phyloP scores from a whole-genome alignment of 2,113 vertebrate genomes.

The Dipodomys stephensi region DNA sequence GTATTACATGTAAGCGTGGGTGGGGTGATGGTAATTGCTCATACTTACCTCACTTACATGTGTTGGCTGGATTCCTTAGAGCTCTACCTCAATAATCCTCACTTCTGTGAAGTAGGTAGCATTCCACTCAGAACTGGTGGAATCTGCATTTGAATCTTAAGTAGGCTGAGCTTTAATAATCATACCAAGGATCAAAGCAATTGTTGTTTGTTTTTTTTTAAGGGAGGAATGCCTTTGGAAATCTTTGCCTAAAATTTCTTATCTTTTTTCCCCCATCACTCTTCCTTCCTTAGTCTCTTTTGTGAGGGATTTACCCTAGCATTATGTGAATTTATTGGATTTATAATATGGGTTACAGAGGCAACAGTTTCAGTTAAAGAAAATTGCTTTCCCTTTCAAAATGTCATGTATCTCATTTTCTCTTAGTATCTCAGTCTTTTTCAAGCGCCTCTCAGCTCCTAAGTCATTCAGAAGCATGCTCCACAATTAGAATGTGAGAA shows the following conservation, averaged over 20 bases:
- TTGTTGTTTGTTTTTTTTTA: constrained; percentile 17
- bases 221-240: constrained; percentile 51
- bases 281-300: constrained; percentile 61
- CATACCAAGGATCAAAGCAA: constrained; percentile 17
- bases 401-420: constrained; percentile 91
- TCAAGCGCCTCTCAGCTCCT: constrained; percentile 83
- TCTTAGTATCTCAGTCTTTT: constrained; percentile 82
- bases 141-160: constrained; percentile 17
- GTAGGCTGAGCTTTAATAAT: neutral
- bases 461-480: constrained; percentile 87
- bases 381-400: constrained; percentile 90
- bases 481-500: constrained; percentile 86
- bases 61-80: neutral
- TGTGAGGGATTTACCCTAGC: constrained; percentile 80
- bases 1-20: neutral
- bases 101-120: neutral
- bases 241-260: constrained; percentile 35
- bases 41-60: neutral
- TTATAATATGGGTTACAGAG: constrained; percentile 87
- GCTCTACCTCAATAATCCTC: neutral
- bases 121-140: neutral
- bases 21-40: neutral
- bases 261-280: neutral
- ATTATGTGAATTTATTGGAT: constrained; percentile 87
- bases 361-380: constrained; percentile 88